phyloP scores from a whole-genome alignment of 2,113 vertebrate species.

The Blennius ocellaris region DNA sequence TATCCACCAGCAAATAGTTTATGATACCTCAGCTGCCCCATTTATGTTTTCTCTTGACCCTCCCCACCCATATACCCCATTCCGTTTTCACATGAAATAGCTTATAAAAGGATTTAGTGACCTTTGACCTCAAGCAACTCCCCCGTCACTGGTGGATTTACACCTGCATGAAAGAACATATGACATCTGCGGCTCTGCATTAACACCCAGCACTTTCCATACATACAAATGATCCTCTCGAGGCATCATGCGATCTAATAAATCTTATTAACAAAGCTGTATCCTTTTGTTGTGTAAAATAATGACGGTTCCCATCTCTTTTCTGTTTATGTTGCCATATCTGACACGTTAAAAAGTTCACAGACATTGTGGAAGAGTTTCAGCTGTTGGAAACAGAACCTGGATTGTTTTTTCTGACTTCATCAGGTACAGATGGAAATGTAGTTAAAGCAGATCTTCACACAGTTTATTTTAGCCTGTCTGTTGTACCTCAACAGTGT shows the following conservation, averaged over 20 bases:
- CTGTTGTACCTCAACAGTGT: constrained; percentile 3
- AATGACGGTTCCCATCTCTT: neutral
- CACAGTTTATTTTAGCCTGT: constrained; percentile 15
- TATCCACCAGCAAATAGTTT: constrained; percentile 60
- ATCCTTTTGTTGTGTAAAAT: constrained; percentile 2
- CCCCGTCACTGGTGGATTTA: constrained; percentile 28
- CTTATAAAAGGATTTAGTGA: constrained; percentile 59
- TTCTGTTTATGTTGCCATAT: too few relatives aligned
- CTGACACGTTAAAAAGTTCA: neutral
- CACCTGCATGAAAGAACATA: constrained; percentile 53
- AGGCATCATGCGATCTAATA: neutral
- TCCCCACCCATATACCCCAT: constrained; percentile 6
- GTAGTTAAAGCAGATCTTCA: constrained; percentile 17
- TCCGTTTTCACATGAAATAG: constrained; percentile 42
- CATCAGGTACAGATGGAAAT: constrained; percentile 19
- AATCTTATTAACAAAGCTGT: constrained; percentile 25
- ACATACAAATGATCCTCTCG: constrained; percentile 14
- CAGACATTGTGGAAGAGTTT: neutral
- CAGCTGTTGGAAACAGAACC: constrained; percentile 3
- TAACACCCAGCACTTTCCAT: constrained; percentile 27
- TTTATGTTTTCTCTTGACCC: constrained; percentile 39
- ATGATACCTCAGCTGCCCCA: constrained; percentile 44
- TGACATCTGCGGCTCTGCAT: constrained; percentile 48
- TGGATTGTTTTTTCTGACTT: constrained; percentile 23
- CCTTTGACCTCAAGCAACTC: constrained; percentile 48